Percentiles rank a stretch among this genome's conserved stretches.
These are phyloP conservation scores for Toxostoma redivivum DNA, from an alignment of 2,113 vertebrate genomes.

Conservation along the genomic window DNA sequence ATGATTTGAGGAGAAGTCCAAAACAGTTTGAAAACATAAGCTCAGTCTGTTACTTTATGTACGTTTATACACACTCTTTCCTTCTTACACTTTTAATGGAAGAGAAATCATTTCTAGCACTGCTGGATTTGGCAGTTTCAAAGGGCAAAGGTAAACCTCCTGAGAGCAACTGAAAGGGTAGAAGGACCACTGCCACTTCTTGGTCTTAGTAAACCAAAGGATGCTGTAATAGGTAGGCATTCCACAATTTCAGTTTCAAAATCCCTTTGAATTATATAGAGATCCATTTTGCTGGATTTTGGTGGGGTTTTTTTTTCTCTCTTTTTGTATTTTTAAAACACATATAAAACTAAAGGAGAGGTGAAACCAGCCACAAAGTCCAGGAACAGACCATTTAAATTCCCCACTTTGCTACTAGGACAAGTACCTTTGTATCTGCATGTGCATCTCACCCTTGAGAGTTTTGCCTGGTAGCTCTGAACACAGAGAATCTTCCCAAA, in stretches of 20 bases:
- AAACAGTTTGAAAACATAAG: constrained; percentile 1
- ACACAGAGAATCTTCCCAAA: not conserved
- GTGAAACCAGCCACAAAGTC: not conserved
- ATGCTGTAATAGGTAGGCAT: not conserved
- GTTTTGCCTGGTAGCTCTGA: not conserved
- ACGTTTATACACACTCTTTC: not conserved
- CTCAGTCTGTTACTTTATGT: not conserved
- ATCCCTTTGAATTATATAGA: not conserved
- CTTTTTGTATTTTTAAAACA: not conserved
- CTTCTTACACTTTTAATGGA: constrained; percentile 27
- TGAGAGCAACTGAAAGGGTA: not conserved
- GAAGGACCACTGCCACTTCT: not conserved
- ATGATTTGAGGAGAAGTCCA: constrained; percentile 17
- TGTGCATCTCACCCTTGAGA: not conserved
- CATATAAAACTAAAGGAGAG: not conserved
- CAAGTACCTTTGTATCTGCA: not conserved
- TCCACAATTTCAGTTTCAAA: not conserved
- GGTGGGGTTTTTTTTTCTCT: too few species aligned
- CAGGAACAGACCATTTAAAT: not conserved
- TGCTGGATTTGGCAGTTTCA: not conserved
- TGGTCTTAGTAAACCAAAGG: not conserved
- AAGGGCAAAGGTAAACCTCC: not conserved
- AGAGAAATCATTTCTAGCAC: constrained; percentile 28
- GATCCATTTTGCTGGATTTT: not conserved
- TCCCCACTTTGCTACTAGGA: not conserved